Conservation (phyloP, 2,888 invertebrate genomes). For the Athalia rosae region DNA sequence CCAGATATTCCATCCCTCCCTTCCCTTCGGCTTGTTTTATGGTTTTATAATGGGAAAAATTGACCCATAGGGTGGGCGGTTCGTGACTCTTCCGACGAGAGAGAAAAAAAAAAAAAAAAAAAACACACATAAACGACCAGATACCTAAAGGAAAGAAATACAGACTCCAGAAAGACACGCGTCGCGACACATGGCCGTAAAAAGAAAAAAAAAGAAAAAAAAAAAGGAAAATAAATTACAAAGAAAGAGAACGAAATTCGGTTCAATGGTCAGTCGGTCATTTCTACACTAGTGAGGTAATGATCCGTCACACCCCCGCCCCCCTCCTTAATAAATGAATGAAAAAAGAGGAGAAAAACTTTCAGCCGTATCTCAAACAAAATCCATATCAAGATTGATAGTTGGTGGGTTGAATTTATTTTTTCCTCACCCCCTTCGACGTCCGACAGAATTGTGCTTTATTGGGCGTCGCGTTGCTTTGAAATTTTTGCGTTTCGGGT, state of each 20-base stretch:
- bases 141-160: conserved; percentile 33
- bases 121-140: background rate
- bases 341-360: background rate
- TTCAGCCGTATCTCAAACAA: conserved; percentile 61
- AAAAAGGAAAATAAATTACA: no score
- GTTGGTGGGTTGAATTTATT: conserved; percentile 50
- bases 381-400: conserved; percentile 66
- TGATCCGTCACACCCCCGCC: conserved; percentile 67
- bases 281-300: conserved; percentile 65
- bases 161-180: conserved; percentile 36
- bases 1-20: background rate
- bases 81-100: no score
- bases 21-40: conserved; percentile 58
- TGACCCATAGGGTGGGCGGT: conserved; percentile 56
- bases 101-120: no score
- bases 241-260: no score
- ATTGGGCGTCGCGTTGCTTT: conserved; percentile 35
- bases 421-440: background rate
- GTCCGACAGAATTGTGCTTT: background rate
- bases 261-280: no score
- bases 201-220: background rate
- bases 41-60: conserved; percentile 71
- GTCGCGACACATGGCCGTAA: conserved; percentile 63
- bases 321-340: conserved; percentile 35
- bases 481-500: background rate